These are phyloP conservation scores for Heterodera filipjevi DNA, from an alignment of 2,888 invertebrate species.

Conservation along the genomic window DNA sequence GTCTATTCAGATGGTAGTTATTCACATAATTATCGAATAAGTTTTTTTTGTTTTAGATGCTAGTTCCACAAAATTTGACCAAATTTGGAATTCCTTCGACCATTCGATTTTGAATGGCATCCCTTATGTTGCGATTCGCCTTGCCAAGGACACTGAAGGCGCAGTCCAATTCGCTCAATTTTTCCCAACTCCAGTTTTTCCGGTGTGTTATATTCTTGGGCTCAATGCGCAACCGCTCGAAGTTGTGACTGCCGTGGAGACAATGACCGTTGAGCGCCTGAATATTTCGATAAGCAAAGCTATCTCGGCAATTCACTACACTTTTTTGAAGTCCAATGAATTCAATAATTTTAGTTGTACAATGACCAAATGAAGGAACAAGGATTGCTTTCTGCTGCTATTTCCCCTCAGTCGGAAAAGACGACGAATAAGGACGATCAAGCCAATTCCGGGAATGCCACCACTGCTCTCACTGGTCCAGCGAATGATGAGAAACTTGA, in stretches of 20 bases:
- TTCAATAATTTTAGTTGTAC: conserved; percentile 24
- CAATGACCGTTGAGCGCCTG: conserved; percentile 29
- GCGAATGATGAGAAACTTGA: conserved; percentile 31
- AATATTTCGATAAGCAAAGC: conserved; percentile 24
- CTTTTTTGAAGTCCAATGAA: background rate
- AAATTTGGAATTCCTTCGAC: conserved; percentile 30
- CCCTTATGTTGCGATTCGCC: conserved; percentile 33
- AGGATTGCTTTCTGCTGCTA: background rate
- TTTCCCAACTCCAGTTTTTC: conserved; percentile 40
- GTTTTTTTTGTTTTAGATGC: conserved; percentile 15
- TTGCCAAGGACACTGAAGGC: conserved; percentile 37
- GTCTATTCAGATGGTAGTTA: conserved; percentile 36
- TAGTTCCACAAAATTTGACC: conserved; percentile 34
- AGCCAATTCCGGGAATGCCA: background rate
- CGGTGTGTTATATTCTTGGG: conserved; percentile 38
- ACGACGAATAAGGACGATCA: background rate
- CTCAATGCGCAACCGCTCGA: conserved; percentile 41
- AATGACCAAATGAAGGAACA: conserved; percentile 33
- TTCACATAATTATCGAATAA: background rate
- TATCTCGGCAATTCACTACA: conserved; percentile 5
- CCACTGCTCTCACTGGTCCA: background rate
- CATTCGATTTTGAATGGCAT: conserved; percentile 18
- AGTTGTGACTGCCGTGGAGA: conserved; percentile 33
- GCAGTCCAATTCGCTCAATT: conserved; percentile 40
- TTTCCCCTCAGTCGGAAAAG: background rate